A percentile compares a stretch with the other conserved stretches of the same genome.
Evolutionary conservation across 2,113 vertebrate species (phyloP).

Genomic region (Coryphaenoides rupestris): DNA sequence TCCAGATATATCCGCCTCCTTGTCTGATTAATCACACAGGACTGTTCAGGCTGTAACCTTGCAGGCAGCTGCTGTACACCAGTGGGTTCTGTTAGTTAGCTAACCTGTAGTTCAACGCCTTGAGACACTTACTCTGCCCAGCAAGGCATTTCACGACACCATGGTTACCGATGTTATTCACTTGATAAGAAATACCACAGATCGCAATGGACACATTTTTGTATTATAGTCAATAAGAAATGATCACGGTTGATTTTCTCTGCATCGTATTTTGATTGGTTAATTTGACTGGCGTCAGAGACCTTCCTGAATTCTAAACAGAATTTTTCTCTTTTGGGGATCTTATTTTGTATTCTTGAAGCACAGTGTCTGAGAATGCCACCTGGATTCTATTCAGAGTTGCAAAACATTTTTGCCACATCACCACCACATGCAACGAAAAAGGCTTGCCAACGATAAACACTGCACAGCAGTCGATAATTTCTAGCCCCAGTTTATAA

Average conservation of each 20-base stretch:
- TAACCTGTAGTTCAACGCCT: not conserved
- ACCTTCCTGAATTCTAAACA: slow-evolving; percentile 20
- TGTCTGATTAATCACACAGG: slow-evolving; percentile 11
- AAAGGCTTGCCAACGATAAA: slow-evolving; percentile 17
- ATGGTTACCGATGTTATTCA: too few species aligned
- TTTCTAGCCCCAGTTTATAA: slow-evolving; percentile 22
- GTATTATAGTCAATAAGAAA: too few species aligned
- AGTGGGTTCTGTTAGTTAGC: not conserved
- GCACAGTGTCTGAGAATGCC: slow-evolving; percentile 29
- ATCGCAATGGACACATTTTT: too few species aligned
- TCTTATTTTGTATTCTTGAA: slow-evolving; percentile 16
- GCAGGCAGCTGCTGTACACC: not conserved
- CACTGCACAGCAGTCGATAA: slow-evolving; percentile 17
- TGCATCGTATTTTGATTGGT: too few species aligned
- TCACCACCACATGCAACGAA: not conserved
- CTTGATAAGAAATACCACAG: too few species aligned
- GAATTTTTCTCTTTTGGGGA: not conserved
- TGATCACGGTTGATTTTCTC: too few species aligned
- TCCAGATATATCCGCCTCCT: not conserved
- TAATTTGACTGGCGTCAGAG: slow-evolving; percentile 41
- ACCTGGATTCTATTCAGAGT: not conserved
- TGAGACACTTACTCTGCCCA: not conserved
- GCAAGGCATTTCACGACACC: not conserved
- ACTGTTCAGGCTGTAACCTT: not conserved
- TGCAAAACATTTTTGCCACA: not conserved